Base-by-base conservation (phyloP, 2,888 invertebrate genomes). In the Limnephilus lunatus region DNA sequence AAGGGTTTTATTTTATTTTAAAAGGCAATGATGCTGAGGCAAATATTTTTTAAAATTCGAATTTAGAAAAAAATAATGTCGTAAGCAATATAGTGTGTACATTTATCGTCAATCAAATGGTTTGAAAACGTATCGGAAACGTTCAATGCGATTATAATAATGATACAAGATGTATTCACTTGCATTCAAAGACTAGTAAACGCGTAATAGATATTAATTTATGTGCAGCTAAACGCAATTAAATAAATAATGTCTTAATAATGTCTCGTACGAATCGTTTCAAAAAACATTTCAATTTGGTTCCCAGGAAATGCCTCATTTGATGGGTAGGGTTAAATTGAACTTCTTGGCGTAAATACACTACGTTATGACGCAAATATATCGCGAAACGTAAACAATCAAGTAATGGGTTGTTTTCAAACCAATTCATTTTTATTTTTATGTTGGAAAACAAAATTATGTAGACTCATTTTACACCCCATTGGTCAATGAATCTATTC, bases 371-470 rank as follows among this genome's bases (percentile, higher is more conserved):
- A n/a, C 68, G 68, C 68, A 68, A 68, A 68, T 68, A n/a, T 25
- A n/a, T 9, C 68, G 9, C 68, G n/a, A 25, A 68, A 68, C 68
- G 68, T 68, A 68, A 68, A 68, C 68, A 68, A 68, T 68, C 25
- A 68, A 25, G 68, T 68, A 68, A 68, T 68, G 82, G 31, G 82
- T 32, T 82, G 82, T 31, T 82, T 82, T 82, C 31, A 82, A 82
- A 32, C 82, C 82, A 32, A 31, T 82, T 31, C 19, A 31, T 82
- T 82, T 39, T 32, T 68, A 68, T 68, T 68, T 68, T 68, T 68
- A 68, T 68, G 25, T 68, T 68, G 31, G 32, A 82, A 82, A 31
- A 82, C 82, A 31, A 82, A 82, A 82, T 82, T 82, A 82, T 82
- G 31, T 82, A 82, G 82, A 32, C 82, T 82, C 32, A 15, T 82